A percentile compares a stretch with the other conserved stretches of the same genome.
These are phyloP conservation scores for Eubucco bourcierii DNA, from an alignment of 2,113 vertebrate genomes.

Conservation along the genomic window DNA sequence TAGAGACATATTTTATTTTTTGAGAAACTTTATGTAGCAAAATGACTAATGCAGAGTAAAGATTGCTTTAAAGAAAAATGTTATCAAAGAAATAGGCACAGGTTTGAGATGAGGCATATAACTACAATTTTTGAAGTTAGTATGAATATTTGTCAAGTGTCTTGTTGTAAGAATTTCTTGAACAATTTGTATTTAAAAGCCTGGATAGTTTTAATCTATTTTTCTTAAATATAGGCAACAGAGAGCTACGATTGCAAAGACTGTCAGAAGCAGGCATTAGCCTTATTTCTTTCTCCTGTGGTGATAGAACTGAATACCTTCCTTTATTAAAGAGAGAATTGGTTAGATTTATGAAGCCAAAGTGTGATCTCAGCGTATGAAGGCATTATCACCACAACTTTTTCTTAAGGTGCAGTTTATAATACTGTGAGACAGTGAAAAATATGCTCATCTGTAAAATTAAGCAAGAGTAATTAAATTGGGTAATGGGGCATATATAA, in stretches of 20 bases:
- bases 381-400: not conserved
- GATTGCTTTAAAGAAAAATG: not conserved
- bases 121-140: not conserved
- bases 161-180: not conserved
- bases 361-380: not conserved
- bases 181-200: not conserved
- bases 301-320: not conserved
- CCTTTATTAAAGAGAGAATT: not conserved
- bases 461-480: conserved; percentile 28
- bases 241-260: not conserved
- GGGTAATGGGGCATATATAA: not conserved
- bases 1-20: not conserved
- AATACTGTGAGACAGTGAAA: not conserved
- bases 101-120: not conserved
- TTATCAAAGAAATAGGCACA: not conserved
- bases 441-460: not conserved
- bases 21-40: not conserved
- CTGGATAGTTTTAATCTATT: not conserved
- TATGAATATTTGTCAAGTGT: not conserved
- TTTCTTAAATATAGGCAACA: not conserved
- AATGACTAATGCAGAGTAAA: not conserved
- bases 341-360: not conserved
- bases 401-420: not conserved
- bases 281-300: not conserved
- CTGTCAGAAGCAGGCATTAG: not conserved